Evolutionary conservation across 2,797 vertebrate species (phyloP).

Genomic region (Dallia pectoralis): DNA sequence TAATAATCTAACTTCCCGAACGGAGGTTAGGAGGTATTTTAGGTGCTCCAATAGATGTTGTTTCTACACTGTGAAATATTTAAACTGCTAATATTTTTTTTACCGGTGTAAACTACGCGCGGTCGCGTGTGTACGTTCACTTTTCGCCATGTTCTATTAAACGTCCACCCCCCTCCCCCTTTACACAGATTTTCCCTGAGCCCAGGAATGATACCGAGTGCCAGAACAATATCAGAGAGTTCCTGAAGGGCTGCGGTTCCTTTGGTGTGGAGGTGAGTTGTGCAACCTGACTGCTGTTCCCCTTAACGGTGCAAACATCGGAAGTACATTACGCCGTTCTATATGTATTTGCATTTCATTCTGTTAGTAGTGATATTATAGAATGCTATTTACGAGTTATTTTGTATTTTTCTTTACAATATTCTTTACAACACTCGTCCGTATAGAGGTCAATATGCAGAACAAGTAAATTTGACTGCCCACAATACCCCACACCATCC

Average conservation of each 20-base stretch:
- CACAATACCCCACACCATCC: not conserved
- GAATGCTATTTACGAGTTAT: not conserved
- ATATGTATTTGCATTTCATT: constrained; percentile 9
- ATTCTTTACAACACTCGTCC: too few relatives aligned
- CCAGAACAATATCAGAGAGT: constrained; percentile 90
- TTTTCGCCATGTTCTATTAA: constrained; percentile 19
- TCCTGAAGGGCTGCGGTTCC: constrained; percentile 83
- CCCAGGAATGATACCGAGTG: constrained; percentile 87
- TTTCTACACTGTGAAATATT: not conserved
- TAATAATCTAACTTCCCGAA: constrained; percentile 36
- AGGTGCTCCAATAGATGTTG: not conserved
- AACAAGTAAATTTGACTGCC: not conserved
- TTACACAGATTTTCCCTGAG: constrained; percentile 85
- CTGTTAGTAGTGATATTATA: not conserved
- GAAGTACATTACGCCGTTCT: not conserved
- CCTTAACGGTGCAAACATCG: not conserved
- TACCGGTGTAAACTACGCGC: not conserved
- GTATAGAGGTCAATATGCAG: not conserved
- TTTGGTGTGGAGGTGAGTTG: constrained; percentile 91
- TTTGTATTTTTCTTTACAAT: not conserved
- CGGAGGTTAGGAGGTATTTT: constrained; percentile 25
- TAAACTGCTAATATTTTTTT: not conserved
- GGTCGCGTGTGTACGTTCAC: not conserved
- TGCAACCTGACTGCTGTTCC: not conserved
- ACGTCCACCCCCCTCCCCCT: constrained; percentile 29